Base-by-base conservation (phyloP, 2,797 vertebrate genomes). In the Discoglossus pictus region DNA sequence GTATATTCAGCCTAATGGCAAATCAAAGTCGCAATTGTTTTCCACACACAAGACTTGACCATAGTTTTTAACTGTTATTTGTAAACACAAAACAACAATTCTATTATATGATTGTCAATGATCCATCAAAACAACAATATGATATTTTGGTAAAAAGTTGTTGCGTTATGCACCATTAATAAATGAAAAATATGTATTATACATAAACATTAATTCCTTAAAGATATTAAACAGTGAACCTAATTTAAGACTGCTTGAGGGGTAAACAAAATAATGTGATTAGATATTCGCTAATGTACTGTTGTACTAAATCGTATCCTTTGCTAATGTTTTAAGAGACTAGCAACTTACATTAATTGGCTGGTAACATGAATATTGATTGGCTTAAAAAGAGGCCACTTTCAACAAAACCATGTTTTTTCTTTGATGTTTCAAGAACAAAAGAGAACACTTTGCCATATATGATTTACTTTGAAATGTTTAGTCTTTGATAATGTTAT, bases 191-290 rank as follows among this genome's bases (percentile, higher is more conserved):
- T 59, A 31, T 31, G 27, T 31, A 59, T 58, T 63, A 38, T 59
- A 18, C 36, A 59, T 51, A 35, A 71, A 71, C 38, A 71, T 71
- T 24, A 56, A 48, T 55, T 31, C 36, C 67, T 62, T 64, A 27
- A 51, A 71, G 60, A 64, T 71, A 58, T 58, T 40, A 71, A 52
- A 64, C 17, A 50, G 25, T 40, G 46, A 71, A 59, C 52, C 38
- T 59, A 43, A 71, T 64, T 52, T 56, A 64, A 64, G 17, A 58
- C 40, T 15, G 68, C 68, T 71, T 64, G 36, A 36, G 68, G 68
- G 68, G 52, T 71, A 71, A 71, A 71, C 68, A 71, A 34, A 64
- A 58, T 70, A 70, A 70, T 58, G 68, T 58, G 52, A 71, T 70
- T 70, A 56, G 58, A 48, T 64, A 58, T 64, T 64, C 61, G 44